Percentiles rank a stretch among this genome's conserved stretches.
phyloP scores from a whole-genome alignment of 2,888 invertebrate genomes.

The Meiosimyza decipiens region DNA sequence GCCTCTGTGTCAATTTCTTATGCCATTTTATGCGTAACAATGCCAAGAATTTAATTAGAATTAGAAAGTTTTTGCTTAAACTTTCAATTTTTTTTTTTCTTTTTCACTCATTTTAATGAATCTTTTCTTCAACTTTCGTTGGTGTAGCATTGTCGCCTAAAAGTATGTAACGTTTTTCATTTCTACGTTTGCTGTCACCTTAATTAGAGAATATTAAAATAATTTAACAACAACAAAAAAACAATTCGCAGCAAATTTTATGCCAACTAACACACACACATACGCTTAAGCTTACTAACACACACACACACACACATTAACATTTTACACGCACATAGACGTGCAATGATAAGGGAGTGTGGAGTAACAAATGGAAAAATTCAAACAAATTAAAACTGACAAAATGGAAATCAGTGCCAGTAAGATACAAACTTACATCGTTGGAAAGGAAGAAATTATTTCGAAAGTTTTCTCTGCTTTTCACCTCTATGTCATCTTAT shows the following conservation, averaged over 20 bases:
- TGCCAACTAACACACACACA: too few species aligned
- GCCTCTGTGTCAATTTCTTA: too few species aligned
- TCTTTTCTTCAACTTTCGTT: neutral
- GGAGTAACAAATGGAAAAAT: neutral
- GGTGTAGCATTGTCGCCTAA: constrained; percentile 1
- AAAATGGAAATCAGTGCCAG: neutral
- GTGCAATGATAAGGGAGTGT: neutral
- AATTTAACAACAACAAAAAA: neutral
- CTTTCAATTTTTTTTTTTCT: constrained; percentile 7
- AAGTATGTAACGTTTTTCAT: constrained; percentile 3
- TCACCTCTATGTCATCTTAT: neutral
- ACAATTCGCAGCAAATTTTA: neutral
- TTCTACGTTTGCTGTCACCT: neutral
- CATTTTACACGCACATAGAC: neutral
- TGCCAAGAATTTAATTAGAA: neutral
- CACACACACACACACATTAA: neutral
- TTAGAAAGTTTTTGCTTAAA: neutral
- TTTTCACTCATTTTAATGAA: neutral
- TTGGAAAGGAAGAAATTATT: neutral
- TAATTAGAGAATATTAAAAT: neutral
- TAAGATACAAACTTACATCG: neutral
- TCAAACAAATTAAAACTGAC: neutral
- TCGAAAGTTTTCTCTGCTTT: too few species aligned
- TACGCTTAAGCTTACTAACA: neutral
- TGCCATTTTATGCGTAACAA: too few species aligned